Conservation (phyloP, 2,797 vertebrate species). For the Meda fulgida region DNA sequence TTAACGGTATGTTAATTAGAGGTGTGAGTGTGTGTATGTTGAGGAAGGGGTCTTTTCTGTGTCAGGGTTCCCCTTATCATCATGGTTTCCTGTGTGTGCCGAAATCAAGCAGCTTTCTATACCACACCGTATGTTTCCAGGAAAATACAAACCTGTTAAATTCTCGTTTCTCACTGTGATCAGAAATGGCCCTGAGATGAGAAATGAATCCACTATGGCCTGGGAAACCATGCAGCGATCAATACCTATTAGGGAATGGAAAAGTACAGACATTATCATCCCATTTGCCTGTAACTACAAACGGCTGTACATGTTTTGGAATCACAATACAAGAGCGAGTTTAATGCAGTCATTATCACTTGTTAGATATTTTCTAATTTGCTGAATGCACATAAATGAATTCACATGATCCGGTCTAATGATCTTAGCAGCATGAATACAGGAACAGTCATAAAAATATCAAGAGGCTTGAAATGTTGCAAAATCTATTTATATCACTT, state of each 20-base stretch:
- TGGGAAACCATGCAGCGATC: slow-evolving; percentile 40
- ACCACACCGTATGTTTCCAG: slow-evolving; percentile 32
- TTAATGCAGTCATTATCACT: slow-evolving; percentile 29
- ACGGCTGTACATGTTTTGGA: not conserved
- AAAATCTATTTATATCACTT: slow-evolving; percentile 3
- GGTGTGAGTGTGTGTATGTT: not conserved
- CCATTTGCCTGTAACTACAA: slow-evolving; percentile 41
- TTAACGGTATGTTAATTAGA: not conserved
- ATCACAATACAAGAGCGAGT: not conserved
- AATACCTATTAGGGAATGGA: slow-evolving; percentile 46
- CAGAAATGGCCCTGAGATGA: slow-evolving; percentile 44
- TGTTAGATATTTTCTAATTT: slow-evolving; percentile 30
- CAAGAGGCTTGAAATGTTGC: slow-evolving; percentile 1
- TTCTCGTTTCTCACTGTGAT: slow-evolving; percentile 44
- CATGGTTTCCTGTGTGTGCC: slow-evolving; percentile 29
- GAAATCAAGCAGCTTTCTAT: not conserved
- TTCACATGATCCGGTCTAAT: slow-evolving; percentile 2
- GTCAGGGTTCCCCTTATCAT: slow-evolving; percentile 10
- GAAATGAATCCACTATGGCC: slow-evolving; percentile 42
- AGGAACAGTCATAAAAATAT: not conserved
- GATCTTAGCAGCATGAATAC: slow-evolving; percentile 1
- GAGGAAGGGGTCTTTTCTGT: slow-evolving; percentile 16
- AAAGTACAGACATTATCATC: slow-evolving; percentile 37
- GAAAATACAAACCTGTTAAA: slow-evolving; percentile 34
- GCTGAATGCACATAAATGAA: slow-evolving; percentile 15